These are phyloP conservation scores for Rhea pennata DNA, from an alignment of 2,113 vertebrate genomes.

Conservation along the genomic window DNA sequence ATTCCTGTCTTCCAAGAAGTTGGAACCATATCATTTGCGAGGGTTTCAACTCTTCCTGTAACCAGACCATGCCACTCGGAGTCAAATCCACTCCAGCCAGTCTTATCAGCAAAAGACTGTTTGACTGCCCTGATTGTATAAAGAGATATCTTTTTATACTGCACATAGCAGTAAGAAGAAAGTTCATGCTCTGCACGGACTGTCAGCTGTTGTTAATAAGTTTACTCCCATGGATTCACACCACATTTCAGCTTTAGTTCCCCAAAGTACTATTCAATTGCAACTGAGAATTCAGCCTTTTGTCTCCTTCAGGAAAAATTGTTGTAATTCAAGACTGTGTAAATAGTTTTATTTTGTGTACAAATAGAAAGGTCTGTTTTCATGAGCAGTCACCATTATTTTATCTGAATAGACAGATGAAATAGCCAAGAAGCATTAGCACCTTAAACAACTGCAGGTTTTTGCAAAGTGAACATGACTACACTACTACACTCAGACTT, in stretches of 20 bases:
- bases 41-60: constrained; percentile 79
- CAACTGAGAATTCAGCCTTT: neutral
- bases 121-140: constrained; percentile 70
- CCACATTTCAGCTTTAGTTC: neutral
- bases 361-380: neutral
- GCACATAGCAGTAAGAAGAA: neutral
- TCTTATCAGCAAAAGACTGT: constrained; percentile 79
- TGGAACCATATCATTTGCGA: constrained; percentile 87
- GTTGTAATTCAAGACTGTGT: neutral
- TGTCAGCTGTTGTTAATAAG: accelerated
- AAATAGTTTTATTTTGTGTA: neutral
- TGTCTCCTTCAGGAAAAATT: neutral
- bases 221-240: neutral
- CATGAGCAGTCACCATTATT: neutral
- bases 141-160: neutral
- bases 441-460: neutral
- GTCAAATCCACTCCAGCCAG: constrained; percentile 92
- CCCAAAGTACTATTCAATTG: neutral
- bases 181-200: neutral
- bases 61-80: constrained; percentile 79
- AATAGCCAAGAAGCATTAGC: neutral
- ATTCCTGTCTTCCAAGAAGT: constrained; percentile 84
- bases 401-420: neutral
- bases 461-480: neutral
- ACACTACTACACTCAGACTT: neutral